A percentile compares a stretch with the other conserved stretches of the same genome.
phyloP scores from a whole-genome alignment of 2,888 invertebrate species.

The Lasioglossum malachurum region DNA sequence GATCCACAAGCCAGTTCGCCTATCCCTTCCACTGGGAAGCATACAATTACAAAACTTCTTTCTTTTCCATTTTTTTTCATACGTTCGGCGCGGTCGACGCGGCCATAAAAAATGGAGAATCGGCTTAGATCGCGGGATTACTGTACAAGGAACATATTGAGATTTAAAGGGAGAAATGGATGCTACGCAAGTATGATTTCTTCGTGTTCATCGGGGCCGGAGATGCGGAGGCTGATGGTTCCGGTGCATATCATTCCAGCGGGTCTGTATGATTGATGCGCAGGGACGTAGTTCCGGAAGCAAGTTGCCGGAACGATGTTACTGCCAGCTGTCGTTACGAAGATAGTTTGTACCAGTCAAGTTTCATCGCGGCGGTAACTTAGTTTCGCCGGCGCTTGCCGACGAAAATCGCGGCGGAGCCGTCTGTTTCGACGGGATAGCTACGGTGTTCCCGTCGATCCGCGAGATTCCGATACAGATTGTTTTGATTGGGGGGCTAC shows the following conservation, averaged over 20 bases:
- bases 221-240: conserved; percentile 32
- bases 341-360: conserved; percentile 76
- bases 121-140: no score
- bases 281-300: conserved; percentile 38
- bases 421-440: conserved; percentile 58
- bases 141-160: neutral
- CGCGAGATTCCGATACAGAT: conserved; percentile 41
- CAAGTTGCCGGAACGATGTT: conserved; percentile 67
- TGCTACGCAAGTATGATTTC: conserved; percentile 11
- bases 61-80: no score
- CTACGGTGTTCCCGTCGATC: conserved; percentile 45
- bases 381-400: conserved; percentile 65
- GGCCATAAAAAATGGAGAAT: no score
- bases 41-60: no score
- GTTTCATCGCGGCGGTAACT: conserved; percentile 75
- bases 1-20: no score
- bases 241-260: conserved; percentile 48
- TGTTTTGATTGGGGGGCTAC: conserved; percentile 23
- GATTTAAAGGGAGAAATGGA: neutral
- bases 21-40: no score
- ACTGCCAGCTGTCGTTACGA: conserved; percentile 73
- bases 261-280: conserved; percentile 63
- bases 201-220: neutral
- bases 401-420: conserved; percentile 60
- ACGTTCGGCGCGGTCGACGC: no score